These are phyloP conservation scores for Andrena flavipes DNA, from an alignment of 2,888 invertebrate genomes.

Conservation along the genomic window DNA sequence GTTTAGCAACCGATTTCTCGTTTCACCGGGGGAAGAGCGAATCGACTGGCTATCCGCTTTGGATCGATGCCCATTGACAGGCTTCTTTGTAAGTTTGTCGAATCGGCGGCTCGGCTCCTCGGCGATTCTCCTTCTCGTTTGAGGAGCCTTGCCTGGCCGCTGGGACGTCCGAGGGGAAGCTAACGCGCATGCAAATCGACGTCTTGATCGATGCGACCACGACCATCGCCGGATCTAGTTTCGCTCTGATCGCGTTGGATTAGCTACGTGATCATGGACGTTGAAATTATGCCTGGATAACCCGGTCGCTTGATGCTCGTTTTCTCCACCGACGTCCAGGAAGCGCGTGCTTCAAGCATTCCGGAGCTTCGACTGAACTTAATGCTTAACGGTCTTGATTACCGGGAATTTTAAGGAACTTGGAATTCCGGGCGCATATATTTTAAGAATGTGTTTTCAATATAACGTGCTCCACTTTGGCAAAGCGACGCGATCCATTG, in stretches of 20 bases:
- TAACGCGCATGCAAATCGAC: slow-evolving; percentile 61
- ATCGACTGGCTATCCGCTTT: background rate
- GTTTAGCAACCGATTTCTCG: background rate
- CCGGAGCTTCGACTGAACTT: background rate
- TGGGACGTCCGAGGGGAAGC: slow-evolving; percentile 18
- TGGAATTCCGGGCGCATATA: too few relatives aligned
- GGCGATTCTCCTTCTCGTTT: slow-evolving; percentile 8
- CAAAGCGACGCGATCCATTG: too few relatives aligned
- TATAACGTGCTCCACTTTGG: too few relatives aligned
- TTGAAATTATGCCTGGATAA: slow-evolving; percentile 52
- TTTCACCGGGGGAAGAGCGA: background rate
- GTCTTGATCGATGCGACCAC: slow-evolving; percentile 62
- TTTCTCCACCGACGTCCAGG: slow-evolving; percentile 35
- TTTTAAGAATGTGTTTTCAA: too few relatives aligned
- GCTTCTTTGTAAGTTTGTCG: background rate
- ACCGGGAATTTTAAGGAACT: too few relatives aligned
- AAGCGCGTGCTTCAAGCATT: slow-evolving; percentile 25
- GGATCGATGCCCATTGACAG: background rate
- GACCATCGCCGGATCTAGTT: slow-evolving; percentile 54
- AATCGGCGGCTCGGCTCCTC: background rate
- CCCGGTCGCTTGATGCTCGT: slow-evolving; percentile 9
- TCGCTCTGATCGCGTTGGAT: slow-evolving; percentile 59
- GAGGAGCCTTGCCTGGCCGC: background rate
- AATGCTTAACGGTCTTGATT: too few relatives aligned
- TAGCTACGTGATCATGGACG: slow-evolving; percentile 48